These are phyloP conservation scores for Melanotaenia nigrans DNA, from an alignment of 2,797 vertebrate species.

Conservation along the genomic window DNA sequence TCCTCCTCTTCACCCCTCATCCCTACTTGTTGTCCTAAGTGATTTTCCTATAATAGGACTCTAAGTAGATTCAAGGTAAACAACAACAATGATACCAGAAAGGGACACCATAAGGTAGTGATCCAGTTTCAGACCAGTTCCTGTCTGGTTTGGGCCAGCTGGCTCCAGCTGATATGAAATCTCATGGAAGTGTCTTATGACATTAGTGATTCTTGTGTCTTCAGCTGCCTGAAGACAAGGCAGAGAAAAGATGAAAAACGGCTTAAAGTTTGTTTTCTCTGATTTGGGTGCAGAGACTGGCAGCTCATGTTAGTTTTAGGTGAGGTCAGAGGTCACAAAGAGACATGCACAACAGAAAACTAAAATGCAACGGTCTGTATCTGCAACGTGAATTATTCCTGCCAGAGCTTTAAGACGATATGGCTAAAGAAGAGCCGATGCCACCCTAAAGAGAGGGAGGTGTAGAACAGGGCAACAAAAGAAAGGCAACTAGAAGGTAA, in stretches of 20 bases:
- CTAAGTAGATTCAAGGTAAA: slow-evolving; percentile 55
- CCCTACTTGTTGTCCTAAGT: slow-evolving; percentile 23
- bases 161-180: background rate
- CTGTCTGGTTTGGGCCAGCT: background rate
- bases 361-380: too few species aligned
- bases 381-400: too few species aligned
- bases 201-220: too few species aligned
- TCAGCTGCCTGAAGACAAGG: background rate
- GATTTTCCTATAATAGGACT: slow-evolving; percentile 66
- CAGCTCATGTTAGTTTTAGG: slow-evolving; percentile 39
- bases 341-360: too few species aligned
- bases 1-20: too few species aligned
- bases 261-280: slow-evolving; percentile 27
- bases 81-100: background rate
- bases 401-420: too few species aligned
- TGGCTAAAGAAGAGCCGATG: too few species aligned
- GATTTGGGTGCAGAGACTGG: slow-evolving; percentile 25
- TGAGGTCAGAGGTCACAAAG: too few species aligned
- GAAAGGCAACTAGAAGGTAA: too few species aligned
- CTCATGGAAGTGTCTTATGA: background rate
- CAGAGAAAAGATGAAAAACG: slow-evolving; percentile 14
- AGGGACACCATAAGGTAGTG: background rate
- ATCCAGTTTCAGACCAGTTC: background rate
- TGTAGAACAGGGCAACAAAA: too few species aligned
- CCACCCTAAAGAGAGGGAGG: too few species aligned